Conservation (phyloP, 2,113 vertebrate species). For the Polypterus senegalus region DNA sequence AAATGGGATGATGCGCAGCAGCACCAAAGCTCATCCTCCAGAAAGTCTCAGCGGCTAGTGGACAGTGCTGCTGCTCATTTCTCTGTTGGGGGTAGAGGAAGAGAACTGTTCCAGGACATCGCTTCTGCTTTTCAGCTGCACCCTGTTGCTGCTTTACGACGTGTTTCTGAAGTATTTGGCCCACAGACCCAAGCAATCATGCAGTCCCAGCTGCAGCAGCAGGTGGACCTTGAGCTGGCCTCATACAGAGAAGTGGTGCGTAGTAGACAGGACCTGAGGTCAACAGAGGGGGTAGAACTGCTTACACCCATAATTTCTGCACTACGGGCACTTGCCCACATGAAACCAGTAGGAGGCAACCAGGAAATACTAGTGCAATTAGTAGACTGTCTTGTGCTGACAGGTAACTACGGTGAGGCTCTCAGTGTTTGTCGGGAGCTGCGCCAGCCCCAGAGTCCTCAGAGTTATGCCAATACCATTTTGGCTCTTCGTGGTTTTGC, state of each 20-base stretch:
- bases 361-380: slow-evolving; percentile 59
- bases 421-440: slow-evolving; percentile 64
- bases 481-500: slow-evolving; percentile 75
- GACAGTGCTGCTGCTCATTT: slow-evolving; percentile 60
- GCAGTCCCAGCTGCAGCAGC: slow-evolving; percentile 39
- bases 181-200: slow-evolving; percentile 36
- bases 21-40: slow-evolving; percentile 4
- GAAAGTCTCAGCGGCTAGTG: slow-evolving; percentile 44
- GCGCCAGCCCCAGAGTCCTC: slow-evolving; percentile 33
- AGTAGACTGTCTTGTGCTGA: slow-evolving; percentile 74
- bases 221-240: slow-evolving; percentile 54
- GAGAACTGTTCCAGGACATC: slow-evolving; percentile 57
- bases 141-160: slow-evolving; percentile 42
- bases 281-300: slow-evolving; percentile 51
- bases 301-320: slow-evolving; percentile 54
- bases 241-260: slow-evolving; percentile 60
- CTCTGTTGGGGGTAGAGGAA: slow-evolving; percentile 37
- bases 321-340: slow-evolving; percentile 61
- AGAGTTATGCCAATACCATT: slow-evolving; percentile 61
- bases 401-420: slow-evolving; percentile 50
- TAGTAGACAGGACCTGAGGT: slow-evolving; percentile 55
- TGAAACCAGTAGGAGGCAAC: slow-evolving; percentile 45
- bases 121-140: slow-evolving; percentile 56
- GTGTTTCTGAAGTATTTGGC: slow-evolving; percentile 55
- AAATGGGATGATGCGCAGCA: no score